A percentile compares a stretch with the other conserved stretches of the same genome.
Evolutionary conservation across 92 coral and sea anemone species (phyloP).

Genomic region (Anthopleura xanthogrammica): DNA sequence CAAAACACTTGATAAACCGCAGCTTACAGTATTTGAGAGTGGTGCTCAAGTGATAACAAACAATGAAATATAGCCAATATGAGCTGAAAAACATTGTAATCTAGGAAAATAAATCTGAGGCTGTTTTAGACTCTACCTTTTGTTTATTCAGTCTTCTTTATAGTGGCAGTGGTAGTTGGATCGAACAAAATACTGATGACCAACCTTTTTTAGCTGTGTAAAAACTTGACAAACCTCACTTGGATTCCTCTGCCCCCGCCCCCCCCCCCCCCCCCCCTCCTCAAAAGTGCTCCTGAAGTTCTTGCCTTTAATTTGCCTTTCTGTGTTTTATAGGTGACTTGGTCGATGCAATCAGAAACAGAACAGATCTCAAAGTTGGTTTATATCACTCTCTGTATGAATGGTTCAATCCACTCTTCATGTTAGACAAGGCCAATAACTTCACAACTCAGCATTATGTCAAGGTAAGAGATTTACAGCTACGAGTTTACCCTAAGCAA

Average conservation of each 20-base stretch:
- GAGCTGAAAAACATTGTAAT: too few relatives aligned
- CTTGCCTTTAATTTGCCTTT: neutral
- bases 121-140: too few relatives aligned
- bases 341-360: conserved; percentile 69
- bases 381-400: conserved; percentile 92
- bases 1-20: neutral
- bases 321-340: conserved; percentile 63
- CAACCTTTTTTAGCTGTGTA: neutral
- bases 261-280: neutral
- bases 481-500: too few relatives aligned
- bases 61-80: too few relatives aligned
- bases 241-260: neutral
- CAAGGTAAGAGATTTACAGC: conserved; percentile 33
- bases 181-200: neutral
- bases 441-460: conserved; percentile 78
- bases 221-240: neutral
- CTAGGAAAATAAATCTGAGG: too few relatives aligned
- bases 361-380: conserved; percentile 77
- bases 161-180: too few relatives aligned
- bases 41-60: too few relatives aligned
- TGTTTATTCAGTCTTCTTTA: too few relatives aligned
- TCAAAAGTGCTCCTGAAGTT: neutral
- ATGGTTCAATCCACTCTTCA: conserved; percentile 89
- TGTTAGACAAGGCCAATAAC: conserved; percentile 69
- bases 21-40: too few relatives aligned